Evolutionary conservation across 2,113 vertebrate species (phyloP).

Genomic region (Terrapene triunguis): DNA sequence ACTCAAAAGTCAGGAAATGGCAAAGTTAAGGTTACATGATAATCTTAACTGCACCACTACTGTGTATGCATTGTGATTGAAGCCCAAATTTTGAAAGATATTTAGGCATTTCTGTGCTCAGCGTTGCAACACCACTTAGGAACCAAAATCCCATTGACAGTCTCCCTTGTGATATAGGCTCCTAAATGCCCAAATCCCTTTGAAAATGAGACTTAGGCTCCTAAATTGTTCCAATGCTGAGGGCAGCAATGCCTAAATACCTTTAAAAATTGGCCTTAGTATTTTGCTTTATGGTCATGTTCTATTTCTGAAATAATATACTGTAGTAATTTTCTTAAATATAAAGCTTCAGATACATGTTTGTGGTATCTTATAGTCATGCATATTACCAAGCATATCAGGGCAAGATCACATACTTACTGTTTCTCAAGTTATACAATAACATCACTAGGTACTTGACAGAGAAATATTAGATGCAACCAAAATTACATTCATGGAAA

Average conservation of each 20-base stretch:
- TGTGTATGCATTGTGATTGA: conserved; percentile 6
- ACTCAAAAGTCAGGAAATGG: neutral
- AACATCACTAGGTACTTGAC: neutral
- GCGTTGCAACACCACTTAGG: too few relatives aligned
- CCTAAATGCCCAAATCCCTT: too few relatives aligned
- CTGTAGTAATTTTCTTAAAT: neutral
- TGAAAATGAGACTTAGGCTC: neutral
- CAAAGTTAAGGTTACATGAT: neutral
- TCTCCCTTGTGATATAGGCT: too few relatives aligned
- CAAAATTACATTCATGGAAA: neutral
- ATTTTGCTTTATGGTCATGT: neutral
- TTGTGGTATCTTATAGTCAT: neutral
- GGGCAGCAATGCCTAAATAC: neutral
- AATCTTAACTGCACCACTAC: conserved; percentile 30
- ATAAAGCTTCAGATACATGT: neutral
- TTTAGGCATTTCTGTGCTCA: too few relatives aligned
- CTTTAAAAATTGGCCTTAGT: neutral
- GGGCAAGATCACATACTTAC: neutral
- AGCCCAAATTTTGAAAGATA: too few relatives aligned
- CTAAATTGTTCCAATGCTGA: neutral
- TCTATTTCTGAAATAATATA: conserved; percentile 19
- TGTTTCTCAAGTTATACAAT: rapidly evolving
- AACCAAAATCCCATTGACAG: too few relatives aligned
- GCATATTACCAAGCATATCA: rapidly evolving
- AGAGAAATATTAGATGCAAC: neutral